A percentile compares a stretch with the other conserved stretches of the same genome.
Conservation (phyloP, 2,113 vertebrate species). For the Jacana jacana region DNA sequence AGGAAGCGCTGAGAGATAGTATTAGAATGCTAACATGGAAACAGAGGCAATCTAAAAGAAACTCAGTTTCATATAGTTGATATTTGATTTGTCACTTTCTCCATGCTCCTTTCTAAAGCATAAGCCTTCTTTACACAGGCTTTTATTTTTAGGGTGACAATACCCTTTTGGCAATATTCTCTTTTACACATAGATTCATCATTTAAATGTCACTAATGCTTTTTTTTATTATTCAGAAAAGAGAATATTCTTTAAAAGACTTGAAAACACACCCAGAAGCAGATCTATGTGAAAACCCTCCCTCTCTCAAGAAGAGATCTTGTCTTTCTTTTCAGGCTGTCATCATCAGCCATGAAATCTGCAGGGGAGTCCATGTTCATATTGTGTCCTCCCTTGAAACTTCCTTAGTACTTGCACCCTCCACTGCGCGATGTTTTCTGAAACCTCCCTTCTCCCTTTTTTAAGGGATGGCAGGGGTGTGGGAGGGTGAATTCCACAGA, state of each 20-base stretch:
- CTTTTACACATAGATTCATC: background rate
- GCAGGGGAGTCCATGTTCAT: background rate
- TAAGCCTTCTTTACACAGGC: background rate
- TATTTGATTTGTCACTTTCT: slow-evolving; percentile 13
- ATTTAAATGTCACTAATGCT: background rate
- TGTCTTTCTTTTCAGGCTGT: background rate
- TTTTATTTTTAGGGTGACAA: background rate
- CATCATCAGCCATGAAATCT: background rate
- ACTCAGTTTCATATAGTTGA: background rate
- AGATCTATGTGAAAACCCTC: background rate
- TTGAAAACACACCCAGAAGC: background rate
- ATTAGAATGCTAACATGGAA: background rate
- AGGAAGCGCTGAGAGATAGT: background rate
- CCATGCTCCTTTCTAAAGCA: background rate
- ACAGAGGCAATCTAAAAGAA: background rate
- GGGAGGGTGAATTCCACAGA: background rate
- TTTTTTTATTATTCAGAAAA: slow-evolving; percentile 6
- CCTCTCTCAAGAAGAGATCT: background rate
- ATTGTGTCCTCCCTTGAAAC: background rate
- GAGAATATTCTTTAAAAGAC: background rate
- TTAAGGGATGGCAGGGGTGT: background rate
- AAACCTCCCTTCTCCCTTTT: background rate
- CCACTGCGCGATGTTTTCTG: background rate
- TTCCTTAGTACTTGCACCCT: background rate
- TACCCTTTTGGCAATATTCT: background rate